Conservation (phyloP, 2,888 invertebrate genomes). For the Drosophila pullipes region DNA sequence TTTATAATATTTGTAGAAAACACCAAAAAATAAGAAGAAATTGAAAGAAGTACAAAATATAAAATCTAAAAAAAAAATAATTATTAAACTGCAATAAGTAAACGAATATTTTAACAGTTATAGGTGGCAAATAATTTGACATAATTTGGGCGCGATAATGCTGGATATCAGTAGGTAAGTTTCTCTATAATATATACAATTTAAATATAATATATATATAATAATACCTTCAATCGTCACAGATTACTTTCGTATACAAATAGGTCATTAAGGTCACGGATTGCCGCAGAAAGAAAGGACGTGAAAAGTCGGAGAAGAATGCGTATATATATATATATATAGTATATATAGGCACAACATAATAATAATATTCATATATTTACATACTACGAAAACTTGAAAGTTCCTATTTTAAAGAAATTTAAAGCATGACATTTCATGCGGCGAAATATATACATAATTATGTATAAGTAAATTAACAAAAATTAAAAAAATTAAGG, state of each 20-base stretch:
- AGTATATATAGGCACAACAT: constrained; percentile 13
- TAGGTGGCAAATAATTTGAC: constrained; percentile 73
- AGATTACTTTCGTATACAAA: constrained; percentile 12
- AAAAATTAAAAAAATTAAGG: constrained; percentile 2
- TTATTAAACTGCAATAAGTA: constrained; percentile 11
- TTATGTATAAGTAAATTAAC: constrained; percentile 45
- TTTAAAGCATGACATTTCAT: constrained; percentile 58
- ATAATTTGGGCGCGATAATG: not conserved
- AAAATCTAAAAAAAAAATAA: not conserved
- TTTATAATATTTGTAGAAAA: not conserved
- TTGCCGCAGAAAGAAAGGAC: not conserved
- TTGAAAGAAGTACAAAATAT: not conserved
- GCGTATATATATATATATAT: not conserved
- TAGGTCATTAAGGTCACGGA: constrained; percentile 1
- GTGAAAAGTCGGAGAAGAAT: not conserved
- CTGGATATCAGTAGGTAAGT: constrained; percentile 18
- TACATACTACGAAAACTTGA: constrained; percentile 70
- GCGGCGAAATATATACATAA: constrained; percentile 46
- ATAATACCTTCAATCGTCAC: constrained; percentile 2
- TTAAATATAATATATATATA: not conserved
- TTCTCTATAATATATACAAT: not conserved
- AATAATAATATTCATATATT: constrained; percentile 44
- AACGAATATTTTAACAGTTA: constrained; percentile 66
- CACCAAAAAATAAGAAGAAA: not conserved
- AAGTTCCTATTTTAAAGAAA: constrained; percentile 80